Conservation (phyloP, 1,140 invertebrate genomes). For the Octopus sinensis region DNA sequence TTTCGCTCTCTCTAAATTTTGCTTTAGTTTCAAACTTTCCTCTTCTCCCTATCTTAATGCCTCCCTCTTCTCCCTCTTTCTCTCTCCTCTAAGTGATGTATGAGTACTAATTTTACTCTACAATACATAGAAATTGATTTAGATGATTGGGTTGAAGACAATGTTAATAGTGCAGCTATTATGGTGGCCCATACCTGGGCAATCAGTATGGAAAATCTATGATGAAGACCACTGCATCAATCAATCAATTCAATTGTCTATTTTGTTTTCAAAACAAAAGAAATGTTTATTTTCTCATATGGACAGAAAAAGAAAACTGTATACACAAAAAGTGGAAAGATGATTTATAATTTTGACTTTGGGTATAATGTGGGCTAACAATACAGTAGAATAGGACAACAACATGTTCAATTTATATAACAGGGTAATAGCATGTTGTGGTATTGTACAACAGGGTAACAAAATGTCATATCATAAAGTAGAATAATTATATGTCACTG, state of each 20-base stretch:
- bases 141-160: too few species aligned
- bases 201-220: background rate
- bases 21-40: background rate
- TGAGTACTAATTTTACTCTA: too few species aligned
- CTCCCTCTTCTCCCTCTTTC: background rate
- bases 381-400: too few species aligned
- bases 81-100: background rate
- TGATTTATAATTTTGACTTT: background rate
- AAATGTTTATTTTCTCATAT: background rate
- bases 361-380: background rate
- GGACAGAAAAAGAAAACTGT: constrained; percentile 7
- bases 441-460: too few species aligned
- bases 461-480: too few species aligned
- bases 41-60: background rate
- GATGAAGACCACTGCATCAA: background rate
- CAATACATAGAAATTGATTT: too few species aligned
- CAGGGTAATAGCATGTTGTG: too few species aligned
- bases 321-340: constrained; percentile 14
- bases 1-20: background rate
- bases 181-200: too few species aligned
- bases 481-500: too few species aligned
- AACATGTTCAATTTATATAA: too few species aligned
- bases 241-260: background rate
- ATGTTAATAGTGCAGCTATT: too few species aligned
- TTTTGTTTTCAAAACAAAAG: constrained; percentile 12